Conservation (phyloP, 2,888 invertebrate genomes). For the Barypeithes pellucidus region DNA sequence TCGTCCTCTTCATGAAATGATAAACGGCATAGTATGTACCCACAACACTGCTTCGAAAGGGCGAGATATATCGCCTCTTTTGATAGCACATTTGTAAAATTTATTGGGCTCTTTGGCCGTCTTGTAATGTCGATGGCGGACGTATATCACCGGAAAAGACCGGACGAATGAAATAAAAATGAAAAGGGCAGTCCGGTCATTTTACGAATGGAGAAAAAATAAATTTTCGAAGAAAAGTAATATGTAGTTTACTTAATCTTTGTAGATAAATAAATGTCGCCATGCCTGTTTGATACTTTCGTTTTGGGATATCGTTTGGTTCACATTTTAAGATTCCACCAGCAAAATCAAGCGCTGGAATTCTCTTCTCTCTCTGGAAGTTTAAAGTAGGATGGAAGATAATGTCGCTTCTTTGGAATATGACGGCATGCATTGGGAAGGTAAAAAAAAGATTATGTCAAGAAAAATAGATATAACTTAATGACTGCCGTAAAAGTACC, state of each 20-base stretch:
- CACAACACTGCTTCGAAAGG: conserved; percentile 56
- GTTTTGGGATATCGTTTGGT: too few relatives aligned
- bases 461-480: too few relatives aligned
- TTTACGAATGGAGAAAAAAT: conserved; percentile 9
- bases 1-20: conserved; percentile 33
- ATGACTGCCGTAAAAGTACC: too few relatives aligned
- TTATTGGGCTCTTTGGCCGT: conserved; percentile 67
- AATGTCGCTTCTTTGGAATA: too few relatives aligned
- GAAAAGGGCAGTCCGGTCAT: conserved; percentile 35
- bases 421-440: too few relatives aligned
- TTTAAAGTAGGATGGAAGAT: too few relatives aligned
- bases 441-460: too few relatives aligned
- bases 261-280: too few relatives aligned
- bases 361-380: too few relatives aligned
- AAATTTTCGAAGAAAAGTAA: neutral
- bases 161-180: conserved; percentile 40
- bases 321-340: too few relatives aligned
- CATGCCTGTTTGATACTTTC: too few relatives aligned
- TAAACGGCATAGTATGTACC: conserved; percentile 46
- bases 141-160: conserved; percentile 66
- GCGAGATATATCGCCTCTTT: conserved; percentile 66
- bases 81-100: conserved; percentile 69
- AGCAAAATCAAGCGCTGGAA: too few relatives aligned
- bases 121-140: conserved; percentile 66
- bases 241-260: conserved; percentile 6